Evolutionary conservation across 2,113 vertebrate genomes (phyloP).

Genomic region (Syrmaticus mikado): DNA sequence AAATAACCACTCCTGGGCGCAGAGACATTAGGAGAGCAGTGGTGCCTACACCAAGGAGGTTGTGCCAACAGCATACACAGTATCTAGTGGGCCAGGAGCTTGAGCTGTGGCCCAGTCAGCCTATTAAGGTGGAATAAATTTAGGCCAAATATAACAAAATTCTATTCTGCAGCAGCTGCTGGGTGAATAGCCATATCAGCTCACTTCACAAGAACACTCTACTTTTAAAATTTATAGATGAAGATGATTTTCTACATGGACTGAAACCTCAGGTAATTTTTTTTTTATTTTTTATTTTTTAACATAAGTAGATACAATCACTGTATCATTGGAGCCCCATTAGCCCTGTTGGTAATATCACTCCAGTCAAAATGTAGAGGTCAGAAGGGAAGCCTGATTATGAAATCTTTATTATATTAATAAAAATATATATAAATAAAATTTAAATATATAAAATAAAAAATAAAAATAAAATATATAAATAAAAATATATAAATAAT

Average conservation of each 20-base stretch:
- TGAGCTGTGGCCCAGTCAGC: background rate
- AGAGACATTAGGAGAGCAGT: fast-evolving
- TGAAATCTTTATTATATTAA: background rate
- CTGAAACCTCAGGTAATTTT: background rate
- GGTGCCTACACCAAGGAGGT: background rate
- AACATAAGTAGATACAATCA: background rate
- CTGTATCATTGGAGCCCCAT: background rate
- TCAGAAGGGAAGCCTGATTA: background rate
- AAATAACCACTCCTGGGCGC: background rate
- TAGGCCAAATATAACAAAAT: background rate
- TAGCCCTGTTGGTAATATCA: background rate
- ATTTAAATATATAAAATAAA: too few species aligned
- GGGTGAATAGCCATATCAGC: background rate
- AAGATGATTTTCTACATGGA: background rate
- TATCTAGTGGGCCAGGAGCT: background rate
- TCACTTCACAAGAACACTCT: background rate
- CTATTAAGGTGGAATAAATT: background rate
- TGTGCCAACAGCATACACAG: background rate
- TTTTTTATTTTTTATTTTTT: background rate
- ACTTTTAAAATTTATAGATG: background rate
- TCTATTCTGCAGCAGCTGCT: background rate
- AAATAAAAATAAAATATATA: too few species aligned
- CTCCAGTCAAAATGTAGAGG: background rate
- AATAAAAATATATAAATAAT: too few species aligned
- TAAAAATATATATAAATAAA: too few species aligned